Evolutionary conservation across 1,140 invertebrate genomes (phyloP), one percentile per base, ranked within the genome.

Genomic region (Trialeurodes vaporariorum): DNA sequence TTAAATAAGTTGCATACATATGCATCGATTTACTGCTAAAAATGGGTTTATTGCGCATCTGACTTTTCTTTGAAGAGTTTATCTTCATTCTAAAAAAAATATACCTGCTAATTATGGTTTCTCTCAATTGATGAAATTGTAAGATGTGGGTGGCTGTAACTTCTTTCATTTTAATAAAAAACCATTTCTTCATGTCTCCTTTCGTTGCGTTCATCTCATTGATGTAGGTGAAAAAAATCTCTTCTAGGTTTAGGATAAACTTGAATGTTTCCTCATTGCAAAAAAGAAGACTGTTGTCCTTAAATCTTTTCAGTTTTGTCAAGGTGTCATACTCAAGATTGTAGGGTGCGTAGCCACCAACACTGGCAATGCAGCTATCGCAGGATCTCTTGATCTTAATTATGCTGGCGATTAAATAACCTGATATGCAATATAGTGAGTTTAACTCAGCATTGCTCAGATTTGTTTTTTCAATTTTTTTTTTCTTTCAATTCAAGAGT

Each of bases 151-250:
- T 11, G 40, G 40, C n/a, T 21, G 27, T 34, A n/a, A 63, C 40
- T 63, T 63, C n/a, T 63, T 63, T 63, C 12, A 63, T 63, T 63
- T 63, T 9, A 34, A 34, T 34, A 34, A 63, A 34, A 23, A 63
- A 34, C 27, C 27, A 63, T 63, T 9, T 34, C 40, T 63, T 63
- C 23, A 63, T 63, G 2, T 63, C n/a, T 34, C 26, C 27, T 34
- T 63, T 63, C 40, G 27, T n/a, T 23, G 27, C 40, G 27, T 63
- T 17, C 5, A 63, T 13, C 22, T 1, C 21, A 63, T 34, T 11
- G n/a, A 27, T 27, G 24, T 34, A 63, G 27, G 27, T 63, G 27
- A 26, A 34, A 21, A 27, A 34, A 21, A 63, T 63, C 27, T 17
- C 40, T 63, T 63, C 62, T 34, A 63, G 27, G 5, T 11, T 21